Evolutionary conservation across 2,888 invertebrate genomes (phyloP), one percentile per base, ranked within the genome.

Genomic region (Ormyrus nitidulus): DNA sequence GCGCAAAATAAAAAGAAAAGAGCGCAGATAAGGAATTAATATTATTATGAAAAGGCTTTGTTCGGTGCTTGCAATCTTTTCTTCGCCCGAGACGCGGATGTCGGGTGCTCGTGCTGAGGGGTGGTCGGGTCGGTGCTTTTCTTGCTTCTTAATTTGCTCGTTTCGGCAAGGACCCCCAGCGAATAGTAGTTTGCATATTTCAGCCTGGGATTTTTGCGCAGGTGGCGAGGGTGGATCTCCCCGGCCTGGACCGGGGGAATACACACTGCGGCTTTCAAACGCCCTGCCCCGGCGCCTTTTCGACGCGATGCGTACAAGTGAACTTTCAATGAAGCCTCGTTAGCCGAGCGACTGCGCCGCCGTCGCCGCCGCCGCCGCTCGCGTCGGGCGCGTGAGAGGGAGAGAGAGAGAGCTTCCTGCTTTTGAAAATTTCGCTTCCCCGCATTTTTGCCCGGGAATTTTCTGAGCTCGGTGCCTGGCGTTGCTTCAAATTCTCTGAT

Each of bases 251-350:
- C 81, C 79, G 79, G 80, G 83, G 84, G 82, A 83, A 85, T 84
- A 87, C 84, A 82, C 81, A 80, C 79, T 71, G 19, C 19, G 81
- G 82, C 83, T 83, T 84, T 82, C 83, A 83, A 80, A 73, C 81
- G 83, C 80, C 59, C 69, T 61, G 77, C 78, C 76, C 34, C 58
- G 46, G 19, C 70, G 44, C 76, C 81, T 81, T 83, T 80, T 83
- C 62, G 5, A n/a, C 64, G 70, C 71, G 77, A 34, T 51, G 81
- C 82, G 62, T 77, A 82, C 74, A 79, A 78, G 82, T 59, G 76
- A 84, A 84, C 83, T 85, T 85, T 87, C 86, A 87, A 87, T 86
- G 86, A 86, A 85, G 86, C 85, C 85, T 87, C 86, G 86, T 87
- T 87, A 87, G 86, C 83, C 80, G 83, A 84, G 82, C 77, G 83